Conservation (phyloP, 2,113 vertebrate species). For the Lycaon pictus region DNA sequence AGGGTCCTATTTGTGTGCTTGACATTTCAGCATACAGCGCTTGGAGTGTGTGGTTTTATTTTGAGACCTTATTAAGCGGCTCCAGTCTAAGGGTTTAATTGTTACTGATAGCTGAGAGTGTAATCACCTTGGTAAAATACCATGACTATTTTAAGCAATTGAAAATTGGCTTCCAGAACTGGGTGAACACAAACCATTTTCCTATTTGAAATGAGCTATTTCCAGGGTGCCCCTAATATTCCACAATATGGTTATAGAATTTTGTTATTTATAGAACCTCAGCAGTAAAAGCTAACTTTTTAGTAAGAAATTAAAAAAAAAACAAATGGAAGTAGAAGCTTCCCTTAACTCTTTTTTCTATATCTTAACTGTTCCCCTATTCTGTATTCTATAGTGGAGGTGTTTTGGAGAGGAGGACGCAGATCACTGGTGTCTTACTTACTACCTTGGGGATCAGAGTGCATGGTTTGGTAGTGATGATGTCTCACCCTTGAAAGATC, state of each 20-base stretch:
- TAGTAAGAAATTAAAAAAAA: not conserved
- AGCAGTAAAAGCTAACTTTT: constrained; percentile 60
- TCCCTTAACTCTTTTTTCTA: not conserved
- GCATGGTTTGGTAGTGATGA: not conserved
- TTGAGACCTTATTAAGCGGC: constrained; percentile 88
- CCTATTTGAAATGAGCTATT: constrained; percentile 82
- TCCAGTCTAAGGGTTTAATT: constrained; percentile 88
- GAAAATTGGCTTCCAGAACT: constrained; percentile 87
- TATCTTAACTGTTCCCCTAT: accelerated
- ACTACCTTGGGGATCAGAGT: not conserved
- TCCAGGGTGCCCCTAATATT: constrained; percentile 56
- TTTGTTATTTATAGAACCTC: constrained; percentile 53
- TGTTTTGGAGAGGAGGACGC: not conserved
- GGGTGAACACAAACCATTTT: constrained; percentile 86
- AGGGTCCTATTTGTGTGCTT: constrained; percentile 82
- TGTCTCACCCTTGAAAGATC: not conserved
- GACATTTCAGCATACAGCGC: constrained; percentile 85
- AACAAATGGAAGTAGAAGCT: not conserved
- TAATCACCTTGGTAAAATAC: constrained; percentile 91
- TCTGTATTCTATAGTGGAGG: accelerated
- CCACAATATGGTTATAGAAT: constrained; percentile 58
- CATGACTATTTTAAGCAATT: constrained; percentile 91
- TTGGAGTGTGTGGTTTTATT: constrained; percentile 84
- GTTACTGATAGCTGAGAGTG: constrained; percentile 90
- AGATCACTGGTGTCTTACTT: accelerated